A percentile compares a stretch with the other conserved stretches of the same genome.
phyloP scores from a whole-genome alignment of 2,797 vertebrate genomes.

The Bufotes viridis region DNA sequence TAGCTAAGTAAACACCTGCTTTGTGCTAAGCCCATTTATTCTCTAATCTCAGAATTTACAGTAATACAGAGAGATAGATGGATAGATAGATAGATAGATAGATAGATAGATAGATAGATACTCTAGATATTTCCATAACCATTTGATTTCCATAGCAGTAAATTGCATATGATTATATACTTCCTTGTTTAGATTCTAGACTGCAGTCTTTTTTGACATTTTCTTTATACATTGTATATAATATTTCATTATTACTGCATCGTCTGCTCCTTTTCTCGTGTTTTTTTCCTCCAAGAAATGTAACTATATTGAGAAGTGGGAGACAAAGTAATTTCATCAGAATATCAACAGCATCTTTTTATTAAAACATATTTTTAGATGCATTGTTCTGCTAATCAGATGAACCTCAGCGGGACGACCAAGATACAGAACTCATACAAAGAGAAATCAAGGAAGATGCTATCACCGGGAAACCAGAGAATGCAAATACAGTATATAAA shows the following conservation, averaged over 20 bases:
- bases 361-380: conserved; percentile 23
- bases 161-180: neutral
- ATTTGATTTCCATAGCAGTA: neutral
- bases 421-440: neutral
- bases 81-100: neutral
- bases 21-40: too few species aligned
- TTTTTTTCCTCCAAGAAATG: neutral
- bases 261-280: neutral
- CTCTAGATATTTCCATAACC: too few species aligned
- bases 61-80: neutral
- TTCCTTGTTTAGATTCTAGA: neutral
- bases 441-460: neutral
- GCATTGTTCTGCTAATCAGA: conserved; percentile 31
- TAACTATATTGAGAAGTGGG: neutral
- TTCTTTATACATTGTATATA: conserved; percentile 24
- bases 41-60: too few species aligned
- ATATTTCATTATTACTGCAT: conserved; percentile 10
- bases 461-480: neutral
- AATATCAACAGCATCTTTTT: conserved; percentile 11
- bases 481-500: conserved; percentile 3
- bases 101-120: neutral
- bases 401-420: conserved; percentile 1
- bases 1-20: too few species aligned
- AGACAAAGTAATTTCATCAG: neutral
- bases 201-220: conserved; percentile 7